phyloP scores from a whole-genome alignment of 1,140 invertebrate genomes.

The Sminthurides bifidus region DNA sequence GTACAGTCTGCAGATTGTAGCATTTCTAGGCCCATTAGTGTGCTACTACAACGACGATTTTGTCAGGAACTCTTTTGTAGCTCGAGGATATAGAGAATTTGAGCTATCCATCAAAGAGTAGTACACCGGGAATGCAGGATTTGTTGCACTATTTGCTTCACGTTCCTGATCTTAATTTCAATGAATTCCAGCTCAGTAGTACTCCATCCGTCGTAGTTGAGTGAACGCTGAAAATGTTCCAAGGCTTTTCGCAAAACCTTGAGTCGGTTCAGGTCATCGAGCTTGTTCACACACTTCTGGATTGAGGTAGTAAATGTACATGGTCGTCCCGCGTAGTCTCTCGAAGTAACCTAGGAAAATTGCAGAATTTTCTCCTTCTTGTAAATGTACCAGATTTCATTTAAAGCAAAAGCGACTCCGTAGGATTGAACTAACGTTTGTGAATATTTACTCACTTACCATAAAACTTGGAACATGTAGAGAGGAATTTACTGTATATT shows the following conservation, averaged over 20 bases:
- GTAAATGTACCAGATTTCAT: no score
- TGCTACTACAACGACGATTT: no score
- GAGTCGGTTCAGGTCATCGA: neutral
- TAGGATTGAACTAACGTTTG: neutral
- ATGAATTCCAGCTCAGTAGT: neutral
- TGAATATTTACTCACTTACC: conserved; percentile 2
- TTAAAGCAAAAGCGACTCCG: no score
- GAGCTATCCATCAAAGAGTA: no score
- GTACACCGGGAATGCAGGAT: no score
- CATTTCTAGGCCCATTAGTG: no score
- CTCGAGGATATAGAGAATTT: no score
- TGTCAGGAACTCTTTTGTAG: no score
- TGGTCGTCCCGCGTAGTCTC: neutral
- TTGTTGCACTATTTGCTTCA: no score
- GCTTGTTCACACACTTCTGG: neutral
- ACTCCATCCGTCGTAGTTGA: conserved; percentile 1
- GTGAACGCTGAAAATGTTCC: neutral
- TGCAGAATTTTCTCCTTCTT: no score
- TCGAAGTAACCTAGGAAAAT: conserved; percentile 6
- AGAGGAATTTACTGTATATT: conserved; percentile 1
- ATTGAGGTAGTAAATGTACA: neutral
- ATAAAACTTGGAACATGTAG: neutral
- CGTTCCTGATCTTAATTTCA: neutral
- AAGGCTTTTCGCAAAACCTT: neutral
- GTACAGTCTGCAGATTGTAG: no score